Percentiles rank a stretch among this genome's conserved stretches.
These are phyloP conservation scores for Platyrinchus mystaceus DNA, from an alignment of 2,797 vertebrate species.

Conservation along the genomic window DNA sequence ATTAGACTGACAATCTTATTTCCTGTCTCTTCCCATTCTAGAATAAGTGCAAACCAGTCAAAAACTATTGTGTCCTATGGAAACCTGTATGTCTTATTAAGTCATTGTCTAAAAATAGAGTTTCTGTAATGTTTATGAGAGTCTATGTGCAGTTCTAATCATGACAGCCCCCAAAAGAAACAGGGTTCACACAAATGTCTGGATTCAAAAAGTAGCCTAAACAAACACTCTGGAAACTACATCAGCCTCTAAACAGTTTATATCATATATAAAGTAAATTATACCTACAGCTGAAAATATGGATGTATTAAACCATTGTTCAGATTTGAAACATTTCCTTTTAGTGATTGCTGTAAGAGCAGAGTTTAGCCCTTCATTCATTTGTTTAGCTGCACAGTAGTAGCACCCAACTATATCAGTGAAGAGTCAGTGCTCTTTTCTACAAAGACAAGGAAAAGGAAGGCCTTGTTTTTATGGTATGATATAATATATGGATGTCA, in stretches of 20 bases:
- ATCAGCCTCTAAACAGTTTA: neutral
- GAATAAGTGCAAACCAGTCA: neutral
- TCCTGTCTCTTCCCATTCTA: neutral
- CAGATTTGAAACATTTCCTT: neutral
- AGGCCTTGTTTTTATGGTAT: neutral
- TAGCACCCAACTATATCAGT: neutral
- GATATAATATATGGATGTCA: neutral
- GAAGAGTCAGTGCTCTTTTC: neutral
- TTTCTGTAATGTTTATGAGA: neutral
- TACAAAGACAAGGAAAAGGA: neutral
- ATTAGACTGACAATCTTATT: neutral
- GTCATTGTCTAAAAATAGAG: neutral
- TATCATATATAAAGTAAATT: neutral
- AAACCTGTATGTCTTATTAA: neutral
- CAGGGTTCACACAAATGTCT: neutral
- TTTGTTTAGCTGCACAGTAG: neutral
- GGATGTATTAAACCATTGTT: neutral
- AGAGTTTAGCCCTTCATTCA: neutral
- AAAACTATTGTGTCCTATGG: neutral
- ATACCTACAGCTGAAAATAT: neutral
- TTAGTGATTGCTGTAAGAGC: neutral
- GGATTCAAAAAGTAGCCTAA: neutral
- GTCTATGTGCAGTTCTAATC: neutral
- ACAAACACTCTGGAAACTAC: neutral
- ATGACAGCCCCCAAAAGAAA: neutral